Evolutionary conservation across 2,888 invertebrate species (phyloP).

Genomic region (Pterostichus niger): DNA sequence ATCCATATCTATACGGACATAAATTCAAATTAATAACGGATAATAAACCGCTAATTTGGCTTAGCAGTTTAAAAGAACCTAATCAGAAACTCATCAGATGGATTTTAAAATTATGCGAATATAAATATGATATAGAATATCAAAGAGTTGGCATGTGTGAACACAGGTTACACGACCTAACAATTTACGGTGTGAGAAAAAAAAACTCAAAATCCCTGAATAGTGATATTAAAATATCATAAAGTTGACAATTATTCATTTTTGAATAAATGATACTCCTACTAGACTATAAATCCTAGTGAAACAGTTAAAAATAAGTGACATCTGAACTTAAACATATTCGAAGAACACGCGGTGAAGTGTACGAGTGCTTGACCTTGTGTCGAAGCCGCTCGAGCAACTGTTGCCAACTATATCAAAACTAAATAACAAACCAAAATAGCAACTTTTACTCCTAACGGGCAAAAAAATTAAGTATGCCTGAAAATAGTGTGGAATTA

Average conservation of each 20-base stretch:
- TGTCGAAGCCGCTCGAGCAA: neutral
- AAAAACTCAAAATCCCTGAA: no score
- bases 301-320: neutral
- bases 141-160: neutral
- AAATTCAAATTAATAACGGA: no score
- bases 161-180: no score
- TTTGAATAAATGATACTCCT: neutral
- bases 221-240: neutral
- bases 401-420: slow-evolving; percentile 2
- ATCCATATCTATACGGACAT: no score
- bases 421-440: no score
- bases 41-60: no score
- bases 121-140: no score
- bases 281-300: slow-evolving; percentile 3
- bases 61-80: no score
- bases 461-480: neutral
- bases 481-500: neutral
- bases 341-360: neutral
- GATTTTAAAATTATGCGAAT: no score
- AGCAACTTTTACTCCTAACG: no score
- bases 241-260: neutral
- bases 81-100: no score
- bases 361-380: neutral
- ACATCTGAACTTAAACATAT: neutral
- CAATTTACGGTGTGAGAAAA: no score